Evolutionary conservation across 1,140 invertebrate genomes (phyloP).

Genomic region (Diorhabda carinulata): DNA sequence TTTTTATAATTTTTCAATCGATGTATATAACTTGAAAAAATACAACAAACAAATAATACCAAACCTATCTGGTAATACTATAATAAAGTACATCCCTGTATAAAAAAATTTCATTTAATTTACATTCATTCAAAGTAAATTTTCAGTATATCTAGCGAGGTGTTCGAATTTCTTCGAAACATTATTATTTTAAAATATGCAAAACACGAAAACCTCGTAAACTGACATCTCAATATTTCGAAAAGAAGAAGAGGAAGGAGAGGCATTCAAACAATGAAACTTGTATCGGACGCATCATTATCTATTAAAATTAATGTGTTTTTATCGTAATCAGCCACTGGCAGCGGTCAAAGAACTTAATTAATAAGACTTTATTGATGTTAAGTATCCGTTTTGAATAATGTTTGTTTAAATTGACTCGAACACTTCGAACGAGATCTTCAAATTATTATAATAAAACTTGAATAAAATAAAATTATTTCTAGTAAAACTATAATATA

Average conservation of each 20-base stretch:
- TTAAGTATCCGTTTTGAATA: neutral
- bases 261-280: slow-evolving; percentile 5
- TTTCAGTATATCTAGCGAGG: neutral
- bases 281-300: slow-evolving; percentile 11
- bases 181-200: slow-evolving; percentile 1
- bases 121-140: neutral
- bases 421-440: no score
- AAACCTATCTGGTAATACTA: no score
- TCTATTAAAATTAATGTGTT: slow-evolving; percentile 15
- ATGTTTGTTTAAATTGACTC: no score
- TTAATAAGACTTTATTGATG: neutral
- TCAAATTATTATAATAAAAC: no score
- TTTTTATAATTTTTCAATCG: no score
- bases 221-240: slow-evolving; percentile 13
- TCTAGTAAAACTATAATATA: no score
- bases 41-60: no score
- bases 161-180: neutral
- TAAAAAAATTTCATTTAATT: neutral
- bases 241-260: neutral
- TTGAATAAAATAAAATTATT: no score
- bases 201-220: neutral
- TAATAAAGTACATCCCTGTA: no score
- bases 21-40: no score
- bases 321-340: slow-evolving; percentile 6
- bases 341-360: slow-evolving; percentile 11